A percentile compares a stretch with the other conserved stretches of the same genome.
phyloP scores from a whole-genome alignment of 2,797 vertebrate genomes.

The Leptodactylus fallax region DNA sequence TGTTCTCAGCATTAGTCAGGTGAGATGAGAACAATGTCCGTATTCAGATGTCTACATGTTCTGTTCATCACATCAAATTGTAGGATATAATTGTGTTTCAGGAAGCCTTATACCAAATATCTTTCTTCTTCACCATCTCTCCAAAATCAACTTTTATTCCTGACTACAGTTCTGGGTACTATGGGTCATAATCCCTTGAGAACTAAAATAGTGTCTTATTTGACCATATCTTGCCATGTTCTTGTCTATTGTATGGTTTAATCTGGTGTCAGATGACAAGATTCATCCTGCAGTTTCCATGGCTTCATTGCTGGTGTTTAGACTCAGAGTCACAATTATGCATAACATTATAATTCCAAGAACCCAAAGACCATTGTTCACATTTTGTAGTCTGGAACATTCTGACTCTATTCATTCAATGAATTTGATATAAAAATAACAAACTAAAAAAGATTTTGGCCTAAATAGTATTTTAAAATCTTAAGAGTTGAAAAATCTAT shows the following conservation, averaged over 20 bases:
- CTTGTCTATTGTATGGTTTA: background rate
- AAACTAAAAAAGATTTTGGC: background rate
- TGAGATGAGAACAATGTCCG: background rate
- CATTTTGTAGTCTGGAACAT: background rate
- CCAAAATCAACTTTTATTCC: background rate
- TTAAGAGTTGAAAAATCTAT: background rate
- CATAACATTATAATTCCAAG: background rate
- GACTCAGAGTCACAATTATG: background rate
- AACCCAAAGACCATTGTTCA: background rate
- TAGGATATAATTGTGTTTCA: background rate
- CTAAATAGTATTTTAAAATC: background rate
- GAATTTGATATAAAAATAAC: background rate
- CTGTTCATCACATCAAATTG: background rate
- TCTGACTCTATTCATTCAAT: background rate
- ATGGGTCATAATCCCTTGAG: background rate
- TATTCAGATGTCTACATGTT: background rate
- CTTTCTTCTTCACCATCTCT: background rate
- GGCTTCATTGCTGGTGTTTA: background rate
- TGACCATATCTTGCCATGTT: background rate
- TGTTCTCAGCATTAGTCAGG: background rate
- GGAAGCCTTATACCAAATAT: background rate
- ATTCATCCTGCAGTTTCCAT: background rate
- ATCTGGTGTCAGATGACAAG: background rate
- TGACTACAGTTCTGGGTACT: background rate
- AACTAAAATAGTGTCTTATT: background rate